Evolutionary conservation across 2,113 vertebrate genomes (phyloP), one percentile per base, ranked within the genome.

Genomic region (Silurus meridionalis): DNA sequence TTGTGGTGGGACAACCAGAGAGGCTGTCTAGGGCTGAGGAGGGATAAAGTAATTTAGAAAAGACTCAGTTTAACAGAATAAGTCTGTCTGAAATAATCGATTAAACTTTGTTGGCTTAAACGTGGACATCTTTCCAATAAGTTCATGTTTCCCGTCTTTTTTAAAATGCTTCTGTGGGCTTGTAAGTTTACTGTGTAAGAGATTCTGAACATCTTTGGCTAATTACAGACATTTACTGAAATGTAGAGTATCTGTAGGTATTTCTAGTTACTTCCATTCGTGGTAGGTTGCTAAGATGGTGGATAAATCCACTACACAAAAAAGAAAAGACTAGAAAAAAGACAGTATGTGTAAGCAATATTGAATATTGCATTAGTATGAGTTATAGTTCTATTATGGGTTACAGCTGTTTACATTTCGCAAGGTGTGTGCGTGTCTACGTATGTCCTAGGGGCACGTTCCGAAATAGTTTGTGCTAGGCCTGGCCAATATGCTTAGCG

Each of bases 401-500:
- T 75, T 75, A 53, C 21, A 75, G 21, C 50, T 53, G 50, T 75
- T 53, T n/a, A 75, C 21, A 53, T 50, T 50, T 50, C 46, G 3
- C 46, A 48, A 6, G 8, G 48, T n/a, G 50, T 77, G 50, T 77
- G n/a, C 55, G 6, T 78, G 13, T 78, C 17, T 78, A 6, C 57
- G 5, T 78, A 7, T 57, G 2, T 57, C 75, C 75, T 78, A 11
- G 14, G 52, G 75, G 52, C 7, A 78, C 11, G 57, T 78, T 15
- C 50, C 28, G 25, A 78, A 78, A 57, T 78, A 23, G 53, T 78
- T 78, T 78, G 75, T 55, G 75, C 52, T n/a, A 79, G 53, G 25
- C 15, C 55, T 58, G 15, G 77, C 25, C 55, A 80, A 37, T 60
- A 37, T 37, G 14, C 25, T 58, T 80, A 15, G 6, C 4, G 10